phyloP scores from a whole-genome alignment of 2,797 vertebrate species.

The Mormyrops attenuatus region DNA sequence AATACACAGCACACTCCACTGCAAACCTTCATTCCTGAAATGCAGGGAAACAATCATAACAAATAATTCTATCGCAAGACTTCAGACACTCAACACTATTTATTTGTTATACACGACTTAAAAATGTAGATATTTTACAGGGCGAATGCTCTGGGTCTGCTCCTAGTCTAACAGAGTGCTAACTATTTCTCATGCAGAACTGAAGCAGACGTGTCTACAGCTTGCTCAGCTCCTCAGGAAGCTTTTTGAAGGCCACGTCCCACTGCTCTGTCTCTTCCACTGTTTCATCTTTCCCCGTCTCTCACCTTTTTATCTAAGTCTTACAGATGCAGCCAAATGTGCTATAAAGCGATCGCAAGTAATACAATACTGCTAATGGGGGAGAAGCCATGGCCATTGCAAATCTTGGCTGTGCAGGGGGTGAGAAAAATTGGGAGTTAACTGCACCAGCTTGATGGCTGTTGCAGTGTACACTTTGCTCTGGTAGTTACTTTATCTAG shows the following conservation, averaged over 20 bases:
- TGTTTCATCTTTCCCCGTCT: not conserved
- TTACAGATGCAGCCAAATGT: not conserved
- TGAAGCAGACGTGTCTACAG: not conserved
- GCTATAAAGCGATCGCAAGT: not conserved
- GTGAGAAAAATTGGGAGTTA: not conserved
- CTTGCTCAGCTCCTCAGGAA: not conserved
- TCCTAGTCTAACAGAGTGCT: not conserved
- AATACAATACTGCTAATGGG: not conserved
- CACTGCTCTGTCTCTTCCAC: not conserved
- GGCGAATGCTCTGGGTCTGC: not conserved
- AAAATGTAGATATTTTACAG: not conserved
- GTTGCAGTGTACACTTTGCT: not conserved
- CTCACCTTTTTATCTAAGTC: not conserved
- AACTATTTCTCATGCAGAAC: not conserved
- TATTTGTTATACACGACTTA: not conserved
- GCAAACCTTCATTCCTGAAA: not conserved
- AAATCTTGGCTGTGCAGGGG: not conserved
- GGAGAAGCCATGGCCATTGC: not conserved
- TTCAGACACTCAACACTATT: not conserved
- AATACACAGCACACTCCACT: not conserved
- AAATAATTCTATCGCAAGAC: not conserved
- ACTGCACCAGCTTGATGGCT: not conserved
- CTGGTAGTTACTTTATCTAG: not conserved
- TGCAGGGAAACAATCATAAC: not conserved
- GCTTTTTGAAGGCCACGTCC: constrained; percentile 1